Conservation (phyloP, 2,888 invertebrate species). For the Eilema caniola region DNA sequence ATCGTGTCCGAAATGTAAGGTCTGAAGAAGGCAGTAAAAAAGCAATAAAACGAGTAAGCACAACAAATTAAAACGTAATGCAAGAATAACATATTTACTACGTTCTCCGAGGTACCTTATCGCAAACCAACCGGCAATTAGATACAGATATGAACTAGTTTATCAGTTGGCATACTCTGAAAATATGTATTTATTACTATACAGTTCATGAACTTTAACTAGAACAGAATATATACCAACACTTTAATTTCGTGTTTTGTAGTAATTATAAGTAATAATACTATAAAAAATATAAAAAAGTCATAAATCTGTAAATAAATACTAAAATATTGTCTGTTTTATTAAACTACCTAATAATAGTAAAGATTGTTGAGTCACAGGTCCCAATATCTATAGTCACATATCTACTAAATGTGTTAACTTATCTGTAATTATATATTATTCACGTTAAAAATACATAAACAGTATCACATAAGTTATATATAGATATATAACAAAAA, state of each 20-base stretch:
- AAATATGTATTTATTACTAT: conserved; percentile 7
- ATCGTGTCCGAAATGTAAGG: no score
- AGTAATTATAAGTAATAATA: neutral
- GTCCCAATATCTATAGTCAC: neutral
- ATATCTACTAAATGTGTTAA: no score
- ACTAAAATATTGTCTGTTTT: neutral
- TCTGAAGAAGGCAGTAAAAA: no score
- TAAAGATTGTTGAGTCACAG: neutral
- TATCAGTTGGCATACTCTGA: conserved; percentile 16
- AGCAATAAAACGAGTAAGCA: neutral
- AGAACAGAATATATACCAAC: neutral
- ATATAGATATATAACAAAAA: no score
- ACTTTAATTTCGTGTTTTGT: neutral
- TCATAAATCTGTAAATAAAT: neutral
- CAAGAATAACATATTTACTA: conserved; percentile 1
- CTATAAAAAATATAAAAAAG: neutral
- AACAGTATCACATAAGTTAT: no score
- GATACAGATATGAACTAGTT: conserved; percentile 7
- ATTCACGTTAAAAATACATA: no score
- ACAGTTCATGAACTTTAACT: conserved; percentile 8
- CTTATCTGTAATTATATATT: no score
- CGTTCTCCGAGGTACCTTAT: conserved; percentile 6
- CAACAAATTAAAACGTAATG: neutral
- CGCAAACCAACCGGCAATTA: conserved; percentile 15
- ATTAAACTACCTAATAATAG: neutral